Evolutionary conservation across 2,888 invertebrate genomes (phyloP).

Genomic region (Himalopsyche tibetana): DNA sequence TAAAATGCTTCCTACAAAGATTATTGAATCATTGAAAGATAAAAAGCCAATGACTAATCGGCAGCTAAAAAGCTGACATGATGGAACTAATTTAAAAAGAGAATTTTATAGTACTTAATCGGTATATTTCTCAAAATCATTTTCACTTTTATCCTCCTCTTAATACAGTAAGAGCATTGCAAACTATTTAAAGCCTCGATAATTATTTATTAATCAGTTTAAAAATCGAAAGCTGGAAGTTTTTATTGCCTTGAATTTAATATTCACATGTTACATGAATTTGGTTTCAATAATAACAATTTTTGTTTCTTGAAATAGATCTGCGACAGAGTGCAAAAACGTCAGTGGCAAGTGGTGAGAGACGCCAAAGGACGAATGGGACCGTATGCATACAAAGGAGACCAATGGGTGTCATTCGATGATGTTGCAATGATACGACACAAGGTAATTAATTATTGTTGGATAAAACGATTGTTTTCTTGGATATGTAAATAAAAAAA

Average conservation of each 20-base stretch:
- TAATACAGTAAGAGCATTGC: no score
- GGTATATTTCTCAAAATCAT: no score
- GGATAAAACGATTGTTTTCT: not conserved
- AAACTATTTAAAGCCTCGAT: no score
- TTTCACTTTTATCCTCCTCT: no score
- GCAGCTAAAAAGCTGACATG: no score
- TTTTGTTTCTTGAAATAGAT: conserved; percentile 76
- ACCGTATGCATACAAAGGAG: conserved; percentile 88
- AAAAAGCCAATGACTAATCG: not conserved
- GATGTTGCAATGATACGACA: conserved; percentile 89
- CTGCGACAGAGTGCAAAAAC: conserved; percentile 85
- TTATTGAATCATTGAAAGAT: not conserved
- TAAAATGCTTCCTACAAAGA: no score
- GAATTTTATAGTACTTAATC: no score
- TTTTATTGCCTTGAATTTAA: no score
- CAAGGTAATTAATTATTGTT: conserved; percentile 73
- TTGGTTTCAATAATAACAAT: conserved; percentile 4
- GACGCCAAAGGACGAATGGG: conserved; percentile 90
- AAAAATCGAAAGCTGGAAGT: no score
- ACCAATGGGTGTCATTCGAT: conserved; percentile 97
- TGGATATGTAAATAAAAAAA: not conserved
- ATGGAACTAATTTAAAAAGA: no score
- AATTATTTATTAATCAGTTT: no score
- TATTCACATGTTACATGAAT: not conserved
- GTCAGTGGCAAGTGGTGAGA: conserved; percentile 87